Percentiles rank a stretch among this genome's conserved stretches.
Conservation (phyloP, 35 echinoderm and acorn worm genomes). For the Hemicentrotus pulcherrimus region DNA sequence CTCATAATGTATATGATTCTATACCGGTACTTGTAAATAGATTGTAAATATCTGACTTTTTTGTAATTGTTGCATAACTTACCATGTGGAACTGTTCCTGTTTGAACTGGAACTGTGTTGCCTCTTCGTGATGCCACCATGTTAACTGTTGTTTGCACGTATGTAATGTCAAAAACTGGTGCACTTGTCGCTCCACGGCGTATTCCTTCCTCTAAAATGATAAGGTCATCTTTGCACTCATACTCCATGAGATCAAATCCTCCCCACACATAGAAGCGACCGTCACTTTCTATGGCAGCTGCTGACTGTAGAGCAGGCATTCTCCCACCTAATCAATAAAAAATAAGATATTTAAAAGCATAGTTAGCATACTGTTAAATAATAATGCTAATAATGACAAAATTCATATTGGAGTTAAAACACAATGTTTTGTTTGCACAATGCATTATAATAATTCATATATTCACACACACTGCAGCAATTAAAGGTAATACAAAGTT, state of each 20-base stretch:
- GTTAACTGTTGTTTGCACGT: not conserved
- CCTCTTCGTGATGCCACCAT: constrained; percentile 34
- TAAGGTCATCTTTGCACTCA: not conserved
- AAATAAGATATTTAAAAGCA: not conserved
- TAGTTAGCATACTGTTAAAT: too few relatives aligned
- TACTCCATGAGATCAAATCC: not conserved
- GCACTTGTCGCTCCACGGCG: not conserved
- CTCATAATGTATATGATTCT: not conserved
- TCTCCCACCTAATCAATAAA: not conserved
- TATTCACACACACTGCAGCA: too few relatives aligned
- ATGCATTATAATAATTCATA: not conserved
- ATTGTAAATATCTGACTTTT: not conserved
- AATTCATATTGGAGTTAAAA: not conserved
- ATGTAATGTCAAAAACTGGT: constrained; percentile 1
- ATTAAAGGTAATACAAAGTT: too few relatives aligned
- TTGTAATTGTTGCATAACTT: not conserved
- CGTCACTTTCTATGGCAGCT: not conserved
- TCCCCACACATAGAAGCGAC: not conserved
- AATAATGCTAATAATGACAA: too few relatives aligned
- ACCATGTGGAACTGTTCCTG: constrained; percentile 22
- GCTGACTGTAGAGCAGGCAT: constrained; percentile 20
- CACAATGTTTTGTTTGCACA: not conserved
- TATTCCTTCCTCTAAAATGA: constrained; percentile 6
- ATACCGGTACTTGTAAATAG: not conserved
- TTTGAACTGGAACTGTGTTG: not conserved